Evolutionary conservation across 2,797 vertebrate genomes (phyloP), one percentile per base, ranked within the genome.

Genomic region (Valencia hispanica): DNA sequence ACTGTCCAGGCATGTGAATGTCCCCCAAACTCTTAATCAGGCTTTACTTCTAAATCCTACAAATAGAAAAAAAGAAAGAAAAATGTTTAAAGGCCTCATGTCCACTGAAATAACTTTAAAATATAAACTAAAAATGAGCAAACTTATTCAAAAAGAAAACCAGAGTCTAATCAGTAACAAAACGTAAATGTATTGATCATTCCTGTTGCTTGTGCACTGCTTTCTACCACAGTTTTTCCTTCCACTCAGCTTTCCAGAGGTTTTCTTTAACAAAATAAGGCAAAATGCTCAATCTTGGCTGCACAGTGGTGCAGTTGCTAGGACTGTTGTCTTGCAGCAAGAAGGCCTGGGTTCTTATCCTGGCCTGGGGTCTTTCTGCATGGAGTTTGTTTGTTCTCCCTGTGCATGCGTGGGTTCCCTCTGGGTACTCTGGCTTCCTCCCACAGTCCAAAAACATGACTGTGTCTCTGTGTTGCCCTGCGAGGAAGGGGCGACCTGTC

Each of bases 61-160:
- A 11, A 11, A 11, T 27, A 55, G n/a, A 27, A 10, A 55, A n/a
- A 55, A 27, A 55, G 5, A 15, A 7, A 50, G 18, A 18, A 22
- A 6, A 17, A 50, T 50, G 25, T 53, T 7, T n/a, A 53, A 50
- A 50, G 48, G 15, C 48, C 48, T 50, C 18, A 4, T 2, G n/a
- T 2, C 25, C 51, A n/a, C 51, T n/a, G 22, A 25, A 25, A 53
- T 7, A 53, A 25, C 7, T 8, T 1, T 45, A 6, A 55, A n/a
- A 55, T n/a, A 55, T 27, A 55, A n/a, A 55, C 2, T 5, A 22
- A 51, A 51, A 51, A 6, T 8, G 7, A 51, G 8, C 22, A 51
- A 51, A 22, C 20, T 25, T 22, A 51, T n/a, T n/a, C n/a, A n/a
- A n/a, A n/a, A n/a, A 66, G 61, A 65, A 65, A 65, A 65, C 61